phyloP scores from a whole-genome alignment of 2,888 invertebrate species.

The Steinernema hermaphroditum region DNA sequence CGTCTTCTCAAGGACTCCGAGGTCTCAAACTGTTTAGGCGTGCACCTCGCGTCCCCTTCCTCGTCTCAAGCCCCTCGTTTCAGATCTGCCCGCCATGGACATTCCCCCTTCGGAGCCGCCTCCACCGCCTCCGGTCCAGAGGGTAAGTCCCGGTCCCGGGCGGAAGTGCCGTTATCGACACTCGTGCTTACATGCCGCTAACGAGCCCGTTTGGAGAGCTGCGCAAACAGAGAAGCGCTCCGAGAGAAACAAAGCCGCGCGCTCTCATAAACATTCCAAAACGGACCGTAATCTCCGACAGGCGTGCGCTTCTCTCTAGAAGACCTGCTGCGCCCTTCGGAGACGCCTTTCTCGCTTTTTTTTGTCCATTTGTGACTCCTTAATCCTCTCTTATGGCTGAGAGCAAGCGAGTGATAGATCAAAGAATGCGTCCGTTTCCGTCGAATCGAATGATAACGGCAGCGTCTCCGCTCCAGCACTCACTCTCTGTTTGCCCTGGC shows the following conservation, averaged over 20 bases:
- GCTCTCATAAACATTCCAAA: no score
- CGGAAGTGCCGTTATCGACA: constrained; percentile 1
- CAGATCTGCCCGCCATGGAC: constrained; percentile 25
- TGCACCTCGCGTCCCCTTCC: not conserved
- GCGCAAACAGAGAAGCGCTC: constrained; percentile 8
- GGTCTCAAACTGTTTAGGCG: constrained; percentile 5
- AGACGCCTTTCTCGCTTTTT: not conserved
- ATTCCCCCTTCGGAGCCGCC: constrained; percentile 12
- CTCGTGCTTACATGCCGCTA: not conserved
- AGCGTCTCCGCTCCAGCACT: no score
- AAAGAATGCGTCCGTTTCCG: not conserved
- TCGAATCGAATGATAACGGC: no score
- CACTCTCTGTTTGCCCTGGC: constrained; percentile 20
- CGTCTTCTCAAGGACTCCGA: constrained; percentile 9
- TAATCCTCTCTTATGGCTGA: no score
- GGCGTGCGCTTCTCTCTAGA: not conserved
- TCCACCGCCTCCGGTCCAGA: constrained; percentile 10
- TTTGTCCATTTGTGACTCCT: no score
- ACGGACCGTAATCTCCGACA: not conserved
- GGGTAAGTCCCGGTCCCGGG: not conserved
- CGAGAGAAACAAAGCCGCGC: constrained; percentile 13
- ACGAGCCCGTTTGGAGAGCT: constrained; percentile 6
- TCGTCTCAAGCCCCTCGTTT: not conserved
- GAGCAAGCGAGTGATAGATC: no score
- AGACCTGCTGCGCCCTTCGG: no score